Percentiles rank a stretch among this genome's conserved stretches.
These are phyloP conservation scores for Colistium nudipinnis DNA, from an alignment of 2,113 vertebrate species.

Conservation along the genomic window DNA sequence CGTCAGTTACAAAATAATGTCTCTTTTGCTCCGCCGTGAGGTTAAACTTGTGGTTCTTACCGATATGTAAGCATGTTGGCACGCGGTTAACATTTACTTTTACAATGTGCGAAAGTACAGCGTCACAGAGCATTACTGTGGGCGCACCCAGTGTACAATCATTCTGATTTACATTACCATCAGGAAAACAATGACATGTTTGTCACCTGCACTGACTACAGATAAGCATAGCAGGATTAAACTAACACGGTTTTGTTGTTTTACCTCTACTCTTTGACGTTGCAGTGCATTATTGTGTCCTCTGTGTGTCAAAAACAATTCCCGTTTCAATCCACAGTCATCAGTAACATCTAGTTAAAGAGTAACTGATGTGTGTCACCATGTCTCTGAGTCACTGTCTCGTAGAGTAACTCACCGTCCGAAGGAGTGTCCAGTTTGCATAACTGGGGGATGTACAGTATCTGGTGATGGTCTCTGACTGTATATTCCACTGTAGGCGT, in stretches of 20 bases:
- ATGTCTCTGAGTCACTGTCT: constrained; percentile 30
- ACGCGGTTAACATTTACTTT: no score
- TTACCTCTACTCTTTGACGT: no score
- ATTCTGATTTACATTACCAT: no score
- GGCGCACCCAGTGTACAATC: no score
- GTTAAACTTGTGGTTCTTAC: neutral
- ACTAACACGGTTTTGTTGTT: neutral
- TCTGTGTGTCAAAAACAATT: neutral
- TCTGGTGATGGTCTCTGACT: constrained; percentile 2
- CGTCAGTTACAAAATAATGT: no score
- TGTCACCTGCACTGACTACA: neutral
- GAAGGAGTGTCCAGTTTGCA: constrained; percentile 28
- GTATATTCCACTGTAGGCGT: neutral
- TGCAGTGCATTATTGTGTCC: no score
- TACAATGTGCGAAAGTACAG: no score
- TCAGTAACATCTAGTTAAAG: constrained; percentile 25
- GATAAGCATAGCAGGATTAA: neutral
- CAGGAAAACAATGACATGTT: neutral
- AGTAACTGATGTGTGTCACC: constrained; percentile 14
- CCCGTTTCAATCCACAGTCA: neutral
- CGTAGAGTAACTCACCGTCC: constrained; percentile 27
- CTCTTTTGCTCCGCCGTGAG: neutral
- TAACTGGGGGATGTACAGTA: neutral
- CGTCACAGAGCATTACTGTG: no score
- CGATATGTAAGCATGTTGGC: neutral